Evolutionary conservation across 2,113 vertebrate species (phyloP), one percentile per base, ranked within the genome.

Genomic region (Malurus elegans): DNA sequence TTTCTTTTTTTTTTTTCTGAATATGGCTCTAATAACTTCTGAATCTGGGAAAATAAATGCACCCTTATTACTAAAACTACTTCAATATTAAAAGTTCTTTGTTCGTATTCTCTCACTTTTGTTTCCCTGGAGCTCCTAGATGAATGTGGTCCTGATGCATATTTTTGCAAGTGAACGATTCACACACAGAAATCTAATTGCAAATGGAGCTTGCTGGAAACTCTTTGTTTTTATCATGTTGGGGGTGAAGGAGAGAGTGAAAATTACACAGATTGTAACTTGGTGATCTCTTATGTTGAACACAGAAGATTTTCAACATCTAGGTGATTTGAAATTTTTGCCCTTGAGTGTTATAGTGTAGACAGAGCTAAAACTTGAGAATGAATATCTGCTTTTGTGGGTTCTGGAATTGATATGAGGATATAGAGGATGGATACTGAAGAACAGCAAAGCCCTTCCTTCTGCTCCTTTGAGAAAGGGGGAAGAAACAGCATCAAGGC

Each of bases 151-250:
- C 57, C 50, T 71, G 73, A 42, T 53, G 36, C 16, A 62, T 24
- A 80, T 62, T 80, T 95, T 92, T 83, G 32, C 51, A 88, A 92
- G 26, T 62, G 86, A 96, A 90, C 58, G 40, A 86, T 78, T 90
- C 34, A 54, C 56, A 66, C 18, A 70, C n/a, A 82, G 70, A 93
- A 95, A 60, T 29, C n/a, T 79, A 85, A 90, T 60, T 93, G 65
- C n/a, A 89, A 84, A 72, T 34, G 14, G 34, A 79, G n/a, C 34
- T 83, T 80, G n/a, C 38, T 86, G 67, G 36, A 90, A 93, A 61
- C 10, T 50, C 19, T 71, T 71, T 84, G 67, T 8, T 86, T 94
- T 51, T 72, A 17, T 86, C 47, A n/a, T 51, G 24, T 6, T 80
- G 54, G 8, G 36, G 3, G 14, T 86, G 47, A 96, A 92, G 64